phyloP scores from a whole-genome alignment of 2,113 vertebrate genomes.

The Catagonus wagneri region DNA sequence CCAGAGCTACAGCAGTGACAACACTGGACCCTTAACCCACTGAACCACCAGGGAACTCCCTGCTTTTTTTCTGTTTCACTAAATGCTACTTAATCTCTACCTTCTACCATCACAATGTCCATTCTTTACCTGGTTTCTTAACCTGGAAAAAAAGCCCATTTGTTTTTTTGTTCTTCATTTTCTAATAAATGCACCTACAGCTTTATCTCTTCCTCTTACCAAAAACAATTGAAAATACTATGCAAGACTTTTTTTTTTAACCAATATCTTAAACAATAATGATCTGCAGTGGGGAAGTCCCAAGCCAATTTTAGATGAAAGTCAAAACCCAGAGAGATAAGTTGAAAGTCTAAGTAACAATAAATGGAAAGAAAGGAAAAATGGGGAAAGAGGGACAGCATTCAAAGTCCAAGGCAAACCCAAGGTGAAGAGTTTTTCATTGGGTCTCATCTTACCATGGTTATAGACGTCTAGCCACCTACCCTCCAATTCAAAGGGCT shows the following conservation, averaged over 20 bases:
- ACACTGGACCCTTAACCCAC: too few species aligned
- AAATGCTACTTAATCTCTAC: neutral
- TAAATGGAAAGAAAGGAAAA: neutral
- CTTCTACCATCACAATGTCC: neutral
- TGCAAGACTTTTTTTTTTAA: neutral
- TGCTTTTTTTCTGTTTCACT: conserved; percentile 13
- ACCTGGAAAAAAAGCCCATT: neutral
- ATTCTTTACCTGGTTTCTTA: conserved; percentile 13
- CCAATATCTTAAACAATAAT: conserved; percentile 42
- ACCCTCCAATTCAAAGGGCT: neutral
- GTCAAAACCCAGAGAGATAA: conserved; percentile 27
- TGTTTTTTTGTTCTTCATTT: conserved; percentile 60
- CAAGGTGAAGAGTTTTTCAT: neutral
- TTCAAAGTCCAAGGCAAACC: neutral
- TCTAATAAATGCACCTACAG: conserved; percentile 12
- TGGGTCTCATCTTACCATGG: neutral
- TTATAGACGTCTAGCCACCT: neutral
- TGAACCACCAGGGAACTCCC: too few species aligned
- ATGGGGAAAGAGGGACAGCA: neutral
- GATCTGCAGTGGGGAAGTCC: neutral
- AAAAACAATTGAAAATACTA: conserved; percentile 32
- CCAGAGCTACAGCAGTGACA: too few species aligned
- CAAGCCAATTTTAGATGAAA: neutral
- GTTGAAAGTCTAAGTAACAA: neutral
- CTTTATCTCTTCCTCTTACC: conserved; percentile 48